Conservation (phyloP, 2,113 vertebrate genomes). For the Psophia crepitans region DNA sequence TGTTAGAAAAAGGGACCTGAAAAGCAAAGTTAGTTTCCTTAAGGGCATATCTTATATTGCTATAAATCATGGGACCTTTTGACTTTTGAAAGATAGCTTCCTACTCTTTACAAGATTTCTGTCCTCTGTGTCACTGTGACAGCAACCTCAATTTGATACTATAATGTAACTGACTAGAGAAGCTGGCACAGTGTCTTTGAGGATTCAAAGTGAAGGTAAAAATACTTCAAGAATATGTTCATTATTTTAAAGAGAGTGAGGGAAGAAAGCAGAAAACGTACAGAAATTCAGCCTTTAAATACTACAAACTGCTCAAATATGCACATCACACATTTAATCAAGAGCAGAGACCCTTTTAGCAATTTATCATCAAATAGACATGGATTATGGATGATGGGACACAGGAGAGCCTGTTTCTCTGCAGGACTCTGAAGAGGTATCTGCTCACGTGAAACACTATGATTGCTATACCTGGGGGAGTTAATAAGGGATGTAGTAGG, state of each 20-base stretch:
- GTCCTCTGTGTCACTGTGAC: slow-evolving; percentile 1
- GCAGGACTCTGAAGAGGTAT: background rate
- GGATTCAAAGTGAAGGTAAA: background rate
- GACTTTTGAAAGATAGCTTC: slow-evolving; percentile 24
- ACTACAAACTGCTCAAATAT: slow-evolving; percentile 14
- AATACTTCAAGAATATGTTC: background rate
- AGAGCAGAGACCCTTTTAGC: slow-evolving; percentile 5
- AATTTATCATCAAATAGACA: slow-evolving; percentile 27
- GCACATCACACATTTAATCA: slow-evolving; percentile 48
- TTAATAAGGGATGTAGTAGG: background rate
- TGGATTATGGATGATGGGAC: background rate
- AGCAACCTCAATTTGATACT: slow-evolving; percentile 19
- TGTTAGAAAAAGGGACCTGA: background rate
- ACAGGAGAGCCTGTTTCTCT: background rate
- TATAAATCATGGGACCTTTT: slow-evolving; percentile 5
- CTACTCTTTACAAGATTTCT: background rate
- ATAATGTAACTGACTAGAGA: background rate
- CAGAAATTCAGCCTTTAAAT: background rate
- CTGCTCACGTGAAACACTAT: background rate
- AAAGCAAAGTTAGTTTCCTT: background rate
- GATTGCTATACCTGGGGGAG: background rate
- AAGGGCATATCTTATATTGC: background rate
- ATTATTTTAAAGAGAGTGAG: background rate
- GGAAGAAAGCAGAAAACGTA: background rate
- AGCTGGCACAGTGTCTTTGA: background rate